Conservation (phyloP, 2,113 vertebrate genomes). For the Crypturellus undulatus region DNA sequence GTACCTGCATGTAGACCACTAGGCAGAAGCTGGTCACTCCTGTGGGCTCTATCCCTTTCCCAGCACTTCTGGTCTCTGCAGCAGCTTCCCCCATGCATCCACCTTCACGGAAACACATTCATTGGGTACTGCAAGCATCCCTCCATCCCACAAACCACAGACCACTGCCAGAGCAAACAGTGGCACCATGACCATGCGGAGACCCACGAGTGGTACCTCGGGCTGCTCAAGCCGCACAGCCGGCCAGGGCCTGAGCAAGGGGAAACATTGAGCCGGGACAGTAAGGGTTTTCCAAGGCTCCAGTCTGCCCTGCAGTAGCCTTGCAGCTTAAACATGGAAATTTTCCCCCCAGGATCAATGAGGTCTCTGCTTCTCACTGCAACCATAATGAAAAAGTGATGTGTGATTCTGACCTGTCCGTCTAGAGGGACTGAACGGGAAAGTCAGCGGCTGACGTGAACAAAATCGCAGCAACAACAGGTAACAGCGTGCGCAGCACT, state of each 20-base stretch:
- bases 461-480: neutral
- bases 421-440: neutral
- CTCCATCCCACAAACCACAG: neutral
- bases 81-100: neutral
- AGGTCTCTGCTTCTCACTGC: neutral
- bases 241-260: too few species aligned
- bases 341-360: too few species aligned
- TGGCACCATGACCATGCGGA: neutral
- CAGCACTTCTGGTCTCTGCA: neutral
- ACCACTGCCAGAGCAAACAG: too few species aligned
- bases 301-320: neutral
- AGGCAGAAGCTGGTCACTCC: neutral
- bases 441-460: neutral
- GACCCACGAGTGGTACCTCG: neutral
- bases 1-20: neutral
- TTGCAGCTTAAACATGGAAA: neutral
- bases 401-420: neutral
- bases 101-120: too few species aligned
- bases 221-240: neutral
- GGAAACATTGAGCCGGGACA: neutral
- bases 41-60: neutral
- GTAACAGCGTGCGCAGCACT: fast-evolving
- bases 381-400: neutral
- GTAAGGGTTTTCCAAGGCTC: neutral
- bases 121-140: neutral